Base-by-base conservation (phyloP, 2,113 vertebrate genomes). In the Sciurus niger region DNA sequence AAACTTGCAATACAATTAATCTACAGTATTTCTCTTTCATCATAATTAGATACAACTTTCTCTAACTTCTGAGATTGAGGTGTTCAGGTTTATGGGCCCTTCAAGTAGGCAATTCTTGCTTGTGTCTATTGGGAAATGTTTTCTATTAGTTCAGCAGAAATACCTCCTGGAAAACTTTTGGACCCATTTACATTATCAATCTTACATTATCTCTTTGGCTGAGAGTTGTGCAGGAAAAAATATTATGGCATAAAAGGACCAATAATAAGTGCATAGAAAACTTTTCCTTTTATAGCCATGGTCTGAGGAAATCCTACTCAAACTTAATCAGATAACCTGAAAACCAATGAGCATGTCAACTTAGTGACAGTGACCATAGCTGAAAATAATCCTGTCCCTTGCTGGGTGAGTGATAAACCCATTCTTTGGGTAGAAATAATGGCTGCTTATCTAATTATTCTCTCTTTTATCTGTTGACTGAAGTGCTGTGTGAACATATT, bases 211-310 rank as follows among this genome's bases (percentile, higher is more conserved):
- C 51, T 17, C 80, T 89, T 89, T 40, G 46, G 32, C 6, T 84
- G 43, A 84, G 18, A 79, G 20, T 65, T 90, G 16, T 90, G 16
- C 32, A 43, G 74, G 28, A 95, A 85, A 86, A 84, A 51, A 80
- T 86, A 17, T 37, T 68, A 24, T 43, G 51, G 13, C 20, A 68
- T 73, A 28, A 92, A 93, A 13, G 51, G 4, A 72, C 28, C 24
- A 73, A 84, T n/a, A 65, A 58, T 83, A 46, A 76, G 25, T 22
- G 34, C 1, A 32, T 89, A n/a, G 77, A 73, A 95, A 96, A 95
- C 2, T 53, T 60, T 94, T 91, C 20, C 48, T 65, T 89, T 94
- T 87, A 28, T 72, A 60, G 20, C 58, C 11, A 25, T 14, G 65
- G 32, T 11, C 43, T 34, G 51, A 79, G 43, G 70, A 90, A 79